Evolutionary conservation across 2,797 vertebrate species (phyloP).

Genomic region (Pitangus sulphuratus): DNA sequence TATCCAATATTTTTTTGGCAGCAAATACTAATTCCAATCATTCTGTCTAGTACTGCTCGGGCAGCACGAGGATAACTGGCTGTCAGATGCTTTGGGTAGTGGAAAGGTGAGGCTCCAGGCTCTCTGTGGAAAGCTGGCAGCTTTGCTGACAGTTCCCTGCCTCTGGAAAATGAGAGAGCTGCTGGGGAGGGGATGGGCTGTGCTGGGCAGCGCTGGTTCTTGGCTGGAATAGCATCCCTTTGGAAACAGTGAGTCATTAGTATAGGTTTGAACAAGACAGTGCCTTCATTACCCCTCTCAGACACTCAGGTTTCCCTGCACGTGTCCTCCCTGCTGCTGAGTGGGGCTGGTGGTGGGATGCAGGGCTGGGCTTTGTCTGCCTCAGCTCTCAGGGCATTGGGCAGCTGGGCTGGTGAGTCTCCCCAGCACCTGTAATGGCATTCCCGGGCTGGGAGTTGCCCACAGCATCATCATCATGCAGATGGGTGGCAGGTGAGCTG

Average conservation of each 20-base stretch:
- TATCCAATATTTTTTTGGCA: constrained; percentile 36
- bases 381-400: rapidly evolving
- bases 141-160: not conserved
- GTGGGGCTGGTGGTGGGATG: too few species aligned
- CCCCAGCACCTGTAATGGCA: rapidly evolving
- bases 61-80: not conserved
- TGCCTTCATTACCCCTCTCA: not conserved
- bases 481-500: not conserved
- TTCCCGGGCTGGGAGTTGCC: not conserved
- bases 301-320: rapidly evolving
- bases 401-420: not conserved
- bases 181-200: not conserved
- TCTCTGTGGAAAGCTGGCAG: not conserved
- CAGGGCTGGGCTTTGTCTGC: not conserved
- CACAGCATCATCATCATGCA: rapidly evolving
- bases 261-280: rapidly evolving
- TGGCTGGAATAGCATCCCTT: not conserved
- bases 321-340: rapidly evolving
- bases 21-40: constrained; percentile 29
- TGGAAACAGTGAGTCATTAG: rapidly evolving
- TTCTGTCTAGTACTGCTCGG: not conserved
- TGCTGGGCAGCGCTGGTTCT: rapidly evolving
- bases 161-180: not conserved
- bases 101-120: not conserved
- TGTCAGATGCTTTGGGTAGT: not conserved